Evolutionary conservation across 2,888 invertebrate genomes (phyloP).

Genomic region (Tethea ocularis): DNA sequence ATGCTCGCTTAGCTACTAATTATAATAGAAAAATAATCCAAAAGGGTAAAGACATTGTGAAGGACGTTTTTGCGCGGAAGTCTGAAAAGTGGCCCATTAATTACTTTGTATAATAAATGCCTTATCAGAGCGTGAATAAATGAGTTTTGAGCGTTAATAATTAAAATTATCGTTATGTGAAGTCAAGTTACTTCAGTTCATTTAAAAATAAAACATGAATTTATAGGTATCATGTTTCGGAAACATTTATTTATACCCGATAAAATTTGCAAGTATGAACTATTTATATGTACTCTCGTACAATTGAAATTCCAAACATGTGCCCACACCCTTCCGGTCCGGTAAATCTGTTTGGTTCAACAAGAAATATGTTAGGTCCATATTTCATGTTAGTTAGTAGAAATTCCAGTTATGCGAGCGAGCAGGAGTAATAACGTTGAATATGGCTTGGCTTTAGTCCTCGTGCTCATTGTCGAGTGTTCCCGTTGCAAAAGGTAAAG

Average conservation of each 20-base stretch:
- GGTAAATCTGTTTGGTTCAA: not conserved
- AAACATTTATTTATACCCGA: not conserved
- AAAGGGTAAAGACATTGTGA: not conserved
- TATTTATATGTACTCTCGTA: no score
- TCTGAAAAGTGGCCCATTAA: not conserved
- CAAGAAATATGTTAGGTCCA: not conserved
- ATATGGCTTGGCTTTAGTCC: not conserved
- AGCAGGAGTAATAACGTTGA: not conserved
- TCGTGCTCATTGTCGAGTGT: not conserved
- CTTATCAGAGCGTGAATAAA: no score
- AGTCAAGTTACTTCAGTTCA: no score
- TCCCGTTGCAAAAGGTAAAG: not conserved
- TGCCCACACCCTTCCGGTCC: not conserved
- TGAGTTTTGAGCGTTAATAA: not conserved
- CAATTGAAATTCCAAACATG: not conserved
- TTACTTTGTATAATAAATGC: not conserved
- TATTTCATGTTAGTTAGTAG: not conserved
- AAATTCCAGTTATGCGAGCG: not conserved
- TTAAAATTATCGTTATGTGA: not conserved
- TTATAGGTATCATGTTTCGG: not conserved
- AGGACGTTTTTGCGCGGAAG: not conserved
- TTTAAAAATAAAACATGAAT: no score
- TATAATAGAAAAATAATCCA: not conserved
- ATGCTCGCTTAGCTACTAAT: not conserved
- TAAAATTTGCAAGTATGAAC: not conserved